Conservation (phyloP, 2,888 invertebrate genomes). For the Diarsia rubi region DNA sequence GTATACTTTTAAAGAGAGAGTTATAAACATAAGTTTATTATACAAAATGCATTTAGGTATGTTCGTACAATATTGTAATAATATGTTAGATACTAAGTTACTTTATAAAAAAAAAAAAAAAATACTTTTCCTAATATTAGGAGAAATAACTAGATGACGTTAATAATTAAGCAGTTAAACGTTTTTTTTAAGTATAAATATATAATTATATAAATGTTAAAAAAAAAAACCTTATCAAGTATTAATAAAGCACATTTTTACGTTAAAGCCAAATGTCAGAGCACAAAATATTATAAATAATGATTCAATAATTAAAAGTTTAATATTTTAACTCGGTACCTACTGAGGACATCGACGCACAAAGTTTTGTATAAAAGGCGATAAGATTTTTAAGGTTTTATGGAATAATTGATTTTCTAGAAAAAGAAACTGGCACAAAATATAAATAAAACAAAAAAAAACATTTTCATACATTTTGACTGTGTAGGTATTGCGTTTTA, state of each 20-base stretch:
- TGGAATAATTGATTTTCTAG: neutral
- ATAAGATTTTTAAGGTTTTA: neutral
- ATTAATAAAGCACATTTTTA: conserved; percentile 23
- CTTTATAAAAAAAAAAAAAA: neutral
- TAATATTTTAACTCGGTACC: neutral
- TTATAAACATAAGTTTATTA: conserved; percentile 33
- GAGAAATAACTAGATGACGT: conserved; percentile 16
- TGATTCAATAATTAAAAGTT: neutral
- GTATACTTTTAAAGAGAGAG: conserved; percentile 53
- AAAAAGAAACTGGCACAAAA: neutral
- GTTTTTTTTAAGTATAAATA: conserved; percentile 1
- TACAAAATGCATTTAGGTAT: conserved; percentile 27
- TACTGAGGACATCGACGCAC: neutral
- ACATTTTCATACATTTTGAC: no score
- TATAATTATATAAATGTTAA: neutral
- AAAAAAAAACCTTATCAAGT: conserved; percentile 13
- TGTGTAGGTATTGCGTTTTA: neutral
- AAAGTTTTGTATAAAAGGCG: neutral
- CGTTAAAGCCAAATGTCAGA: conserved; percentile 17
- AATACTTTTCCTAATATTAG: conserved; percentile 4
- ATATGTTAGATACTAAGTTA: neutral
- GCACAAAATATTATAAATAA: conserved; percentile 28
- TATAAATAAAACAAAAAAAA: no score
- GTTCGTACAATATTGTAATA: conserved; percentile 11
- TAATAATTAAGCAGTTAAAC: neutral